phyloP scores from a whole-genome alignment of 1,140 invertebrate species.

The Trichoplusia ni region DNA sequence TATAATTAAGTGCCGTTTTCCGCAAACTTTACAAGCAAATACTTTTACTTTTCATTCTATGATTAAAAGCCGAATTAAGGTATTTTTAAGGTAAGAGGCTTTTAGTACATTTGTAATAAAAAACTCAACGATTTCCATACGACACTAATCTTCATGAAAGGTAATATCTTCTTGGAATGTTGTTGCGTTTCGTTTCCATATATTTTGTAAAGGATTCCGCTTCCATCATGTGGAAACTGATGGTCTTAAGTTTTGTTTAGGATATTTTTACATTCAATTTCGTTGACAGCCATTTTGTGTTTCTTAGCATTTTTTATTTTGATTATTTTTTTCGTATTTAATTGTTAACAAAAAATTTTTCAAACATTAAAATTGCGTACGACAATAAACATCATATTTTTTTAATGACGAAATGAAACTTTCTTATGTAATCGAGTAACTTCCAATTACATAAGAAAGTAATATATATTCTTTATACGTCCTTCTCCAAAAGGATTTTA shows the following conservation, averaged over 20 bases:
- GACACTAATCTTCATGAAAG: neutral
- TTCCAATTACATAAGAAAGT: too few species aligned
- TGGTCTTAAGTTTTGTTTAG: neutral
- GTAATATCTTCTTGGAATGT: neutral
- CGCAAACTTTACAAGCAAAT: neutral
- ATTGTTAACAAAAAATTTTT: too few species aligned
- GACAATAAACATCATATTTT: too few species aligned
- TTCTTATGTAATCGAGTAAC: too few species aligned
- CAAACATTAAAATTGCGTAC: too few species aligned
- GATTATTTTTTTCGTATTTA: too few species aligned
- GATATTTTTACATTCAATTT: too few species aligned
- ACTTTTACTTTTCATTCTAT: neutral
- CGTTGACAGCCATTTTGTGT: too few species aligned
- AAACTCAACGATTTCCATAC: neutral
- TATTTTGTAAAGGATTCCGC: neutral
- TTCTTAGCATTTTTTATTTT: too few species aligned
- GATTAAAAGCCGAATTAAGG: neutral
- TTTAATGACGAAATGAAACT: too few species aligned
- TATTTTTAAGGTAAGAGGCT: neutral
- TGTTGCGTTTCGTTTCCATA: neutral
- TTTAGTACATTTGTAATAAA: neutral
- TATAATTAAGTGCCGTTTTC: neutral
- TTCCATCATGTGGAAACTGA: neutral
- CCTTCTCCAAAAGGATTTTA: too few species aligned
- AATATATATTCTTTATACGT: too few species aligned